Percentiles rank a stretch among this genome's conserved stretches.
These are phyloP conservation scores for Lathamus discolor DNA, from an alignment of 2,113 vertebrate genomes.

Conservation along the genomic window DNA sequence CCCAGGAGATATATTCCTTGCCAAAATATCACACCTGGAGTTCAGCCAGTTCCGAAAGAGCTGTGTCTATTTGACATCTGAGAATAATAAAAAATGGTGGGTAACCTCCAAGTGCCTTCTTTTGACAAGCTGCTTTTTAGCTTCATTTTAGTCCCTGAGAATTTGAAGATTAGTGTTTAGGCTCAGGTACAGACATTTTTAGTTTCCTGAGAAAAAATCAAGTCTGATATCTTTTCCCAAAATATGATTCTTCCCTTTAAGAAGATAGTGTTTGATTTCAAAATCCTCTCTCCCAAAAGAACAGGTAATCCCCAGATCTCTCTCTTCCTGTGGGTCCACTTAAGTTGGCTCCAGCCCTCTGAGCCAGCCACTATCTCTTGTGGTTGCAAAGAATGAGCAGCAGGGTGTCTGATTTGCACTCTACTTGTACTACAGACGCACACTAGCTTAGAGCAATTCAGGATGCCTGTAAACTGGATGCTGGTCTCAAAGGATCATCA, in stretches of 20 bases:
- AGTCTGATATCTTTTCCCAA: not conserved
- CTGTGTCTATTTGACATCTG: not conserved
- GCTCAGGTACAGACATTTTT: not conserved
- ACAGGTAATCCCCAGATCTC: not conserved
- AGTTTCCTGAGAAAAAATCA: not conserved
- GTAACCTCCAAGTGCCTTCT: not conserved
- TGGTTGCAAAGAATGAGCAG: not conserved
- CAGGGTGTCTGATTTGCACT: not conserved
- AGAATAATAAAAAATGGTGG: not conserved
- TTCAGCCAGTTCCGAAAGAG: constrained; percentile 13
- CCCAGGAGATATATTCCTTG: not conserved
- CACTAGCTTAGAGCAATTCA: not conserved
- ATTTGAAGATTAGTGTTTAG: not conserved
- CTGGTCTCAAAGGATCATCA: not conserved
- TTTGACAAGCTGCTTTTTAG: not conserved
- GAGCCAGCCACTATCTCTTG: not conserved
- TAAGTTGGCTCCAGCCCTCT: not conserved
- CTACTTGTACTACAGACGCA: not conserved
- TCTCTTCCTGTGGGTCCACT: not conserved
- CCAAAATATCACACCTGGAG: not conserved
- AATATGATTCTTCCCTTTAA: not conserved
- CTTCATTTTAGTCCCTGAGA: not conserved
- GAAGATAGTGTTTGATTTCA: not conserved
- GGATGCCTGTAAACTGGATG: not conserved
- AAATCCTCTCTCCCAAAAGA: not conserved